A percentile compares a stretch with the other conserved stretches of the same genome.
These are phyloP conservation scores for Corticium candelabrum DNA, from an alignment of 37 sponge, comb jelly and placozoan species.

Conservation along the genomic window DNA sequence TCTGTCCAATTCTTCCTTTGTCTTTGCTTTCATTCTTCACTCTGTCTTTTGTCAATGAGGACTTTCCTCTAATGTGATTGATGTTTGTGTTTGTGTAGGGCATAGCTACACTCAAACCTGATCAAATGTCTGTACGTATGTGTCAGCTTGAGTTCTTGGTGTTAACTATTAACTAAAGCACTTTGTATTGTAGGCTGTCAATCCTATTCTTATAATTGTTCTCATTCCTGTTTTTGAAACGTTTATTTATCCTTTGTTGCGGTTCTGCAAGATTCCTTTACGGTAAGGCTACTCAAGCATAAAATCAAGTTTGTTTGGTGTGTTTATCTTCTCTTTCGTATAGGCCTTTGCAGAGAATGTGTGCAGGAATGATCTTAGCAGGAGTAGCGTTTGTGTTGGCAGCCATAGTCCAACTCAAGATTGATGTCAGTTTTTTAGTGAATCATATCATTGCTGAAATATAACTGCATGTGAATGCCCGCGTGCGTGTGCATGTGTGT, in stretches of 20 bases:
- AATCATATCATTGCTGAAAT: neutral
- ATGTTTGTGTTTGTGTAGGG: neutral
- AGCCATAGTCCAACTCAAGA: slow-evolving; percentile 58
- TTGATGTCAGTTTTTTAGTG: slow-evolving; percentile 20
- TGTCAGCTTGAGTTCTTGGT: too few species aligned
- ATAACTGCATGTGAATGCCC: neutral
- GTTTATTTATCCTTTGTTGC: slow-evolving; percentile 75
- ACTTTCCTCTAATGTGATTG: too few species aligned
- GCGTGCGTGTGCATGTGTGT: neutral
- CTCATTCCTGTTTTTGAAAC: slow-evolving; percentile 91
- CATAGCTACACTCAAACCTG: slow-evolving; percentile 1
- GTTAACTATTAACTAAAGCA: neutral
- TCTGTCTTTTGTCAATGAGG: too few species aligned
- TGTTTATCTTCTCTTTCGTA: neutral
- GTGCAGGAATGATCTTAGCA: slow-evolving; percentile 72
- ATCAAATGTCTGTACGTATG: slow-evolving; percentile 24
- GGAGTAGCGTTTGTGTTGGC: slow-evolving; percentile 80
- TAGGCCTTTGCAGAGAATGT: slow-evolving; percentile 90
- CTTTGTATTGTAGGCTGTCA: slow-evolving; percentile 63
- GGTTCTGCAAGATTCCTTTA: slow-evolving; percentile 38
- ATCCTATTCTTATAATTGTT: slow-evolving; percentile 84
- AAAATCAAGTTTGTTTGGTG: neutral
- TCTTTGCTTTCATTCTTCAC: too few species aligned
- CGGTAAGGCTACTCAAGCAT: slow-evolving; percentile 9
- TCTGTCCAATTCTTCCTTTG: too few species aligned